Conservation (phyloP, 2,888 invertebrate genomes). For the Caenorhabditis becei region DNA sequence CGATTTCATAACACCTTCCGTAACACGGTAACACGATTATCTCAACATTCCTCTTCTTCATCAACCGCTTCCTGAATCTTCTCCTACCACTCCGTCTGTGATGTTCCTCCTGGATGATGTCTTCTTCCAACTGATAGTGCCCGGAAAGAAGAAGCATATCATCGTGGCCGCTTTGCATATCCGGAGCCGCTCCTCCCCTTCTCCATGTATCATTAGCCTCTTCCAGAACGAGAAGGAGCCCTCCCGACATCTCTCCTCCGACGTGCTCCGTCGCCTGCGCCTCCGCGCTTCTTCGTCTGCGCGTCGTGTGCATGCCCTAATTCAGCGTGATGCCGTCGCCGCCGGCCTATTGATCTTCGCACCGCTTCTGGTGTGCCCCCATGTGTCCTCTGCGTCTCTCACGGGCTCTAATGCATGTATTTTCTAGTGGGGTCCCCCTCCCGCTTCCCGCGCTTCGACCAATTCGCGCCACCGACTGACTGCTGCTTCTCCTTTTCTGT, state of each 20-base stretch:
- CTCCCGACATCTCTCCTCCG: constrained; percentile 15
- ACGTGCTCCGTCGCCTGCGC: constrained; percentile 14
- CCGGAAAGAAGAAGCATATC: constrained; percentile 50
- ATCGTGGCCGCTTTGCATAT: constrained; percentile 44
- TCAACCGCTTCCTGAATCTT: no score
- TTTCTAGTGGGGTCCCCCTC: constrained; percentile 53
- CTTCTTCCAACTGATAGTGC: no score
- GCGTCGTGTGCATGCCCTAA: constrained; percentile 51
- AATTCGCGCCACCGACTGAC: constrained; percentile 55
- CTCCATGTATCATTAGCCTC: constrained; percentile 54
- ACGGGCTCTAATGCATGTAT: constrained; percentile 57
- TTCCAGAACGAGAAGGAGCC: constrained; percentile 52
- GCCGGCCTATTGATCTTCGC: constrained; percentile 63
- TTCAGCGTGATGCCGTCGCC: constrained; percentile 58
- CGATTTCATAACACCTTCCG: no score
- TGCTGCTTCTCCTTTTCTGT: constrained; percentile 39
- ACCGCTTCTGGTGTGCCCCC: constrained; percentile 60
- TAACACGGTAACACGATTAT: constrained; percentile 39
- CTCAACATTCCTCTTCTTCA: no score
- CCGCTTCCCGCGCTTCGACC: constrained; percentile 50
- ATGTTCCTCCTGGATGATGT: no score
- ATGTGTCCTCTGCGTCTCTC: constrained; percentile 52
- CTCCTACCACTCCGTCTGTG: no score
- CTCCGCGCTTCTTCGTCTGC: constrained; percentile 43
- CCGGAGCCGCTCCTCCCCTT: constrained; percentile 28